Percentiles rank a stretch among this genome's conserved stretches.
Evolutionary conservation across 2,797 vertebrate species (phyloP).

Genomic region (Hyperoplus lanceolatus): DNA sequence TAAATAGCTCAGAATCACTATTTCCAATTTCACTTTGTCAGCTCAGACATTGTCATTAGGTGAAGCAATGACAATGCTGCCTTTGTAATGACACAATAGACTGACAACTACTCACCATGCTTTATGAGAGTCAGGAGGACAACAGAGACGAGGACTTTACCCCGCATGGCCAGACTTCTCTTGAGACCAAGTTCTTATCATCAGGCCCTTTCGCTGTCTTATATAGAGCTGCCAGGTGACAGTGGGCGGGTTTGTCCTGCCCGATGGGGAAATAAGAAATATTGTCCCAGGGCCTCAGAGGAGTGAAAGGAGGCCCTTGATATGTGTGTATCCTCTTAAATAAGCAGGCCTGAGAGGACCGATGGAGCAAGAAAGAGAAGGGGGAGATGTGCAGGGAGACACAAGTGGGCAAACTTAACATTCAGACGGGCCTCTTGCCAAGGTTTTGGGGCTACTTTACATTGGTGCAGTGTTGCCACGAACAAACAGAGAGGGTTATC

Average conservation of each 20-base stretch:
- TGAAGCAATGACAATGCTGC: conserved; percentile 26
- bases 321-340: conserved; percentile 63
- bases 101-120: conserved; percentile 76
- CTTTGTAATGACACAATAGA: conserved; percentile 42
- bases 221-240: conserved; percentile 67
- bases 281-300: conserved; percentile 60
- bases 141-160: conserved; percentile 84
- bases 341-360: conserved; percentile 37
- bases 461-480: conserved; percentile 83
- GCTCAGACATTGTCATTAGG: conserved; percentile 9
- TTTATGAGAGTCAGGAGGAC: conserved; percentile 79
- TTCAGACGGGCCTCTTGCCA: conserved; percentile 82
- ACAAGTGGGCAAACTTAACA: conserved; percentile 83
- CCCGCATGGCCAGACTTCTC: conserved; percentile 80
- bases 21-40: conserved; percentile 12
- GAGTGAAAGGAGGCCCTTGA: conserved; percentile 71
- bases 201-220: conserved; percentile 62
- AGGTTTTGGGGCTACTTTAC: conserved; percentile 84
- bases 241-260: conserved; percentile 71
- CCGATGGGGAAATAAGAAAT: conserved; percentile 71
- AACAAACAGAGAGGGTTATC: conserved; percentile 77
- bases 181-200: conserved; percentile 80
- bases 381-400: conserved; percentile 68
- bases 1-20: not conserved
- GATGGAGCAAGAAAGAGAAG: conserved; percentile 42